A percentile compares a stretch with the other conserved stretches of the same genome.
Conservation (phyloP, 2,888 invertebrate species). For the Cheiracanthium punctorium region DNA sequence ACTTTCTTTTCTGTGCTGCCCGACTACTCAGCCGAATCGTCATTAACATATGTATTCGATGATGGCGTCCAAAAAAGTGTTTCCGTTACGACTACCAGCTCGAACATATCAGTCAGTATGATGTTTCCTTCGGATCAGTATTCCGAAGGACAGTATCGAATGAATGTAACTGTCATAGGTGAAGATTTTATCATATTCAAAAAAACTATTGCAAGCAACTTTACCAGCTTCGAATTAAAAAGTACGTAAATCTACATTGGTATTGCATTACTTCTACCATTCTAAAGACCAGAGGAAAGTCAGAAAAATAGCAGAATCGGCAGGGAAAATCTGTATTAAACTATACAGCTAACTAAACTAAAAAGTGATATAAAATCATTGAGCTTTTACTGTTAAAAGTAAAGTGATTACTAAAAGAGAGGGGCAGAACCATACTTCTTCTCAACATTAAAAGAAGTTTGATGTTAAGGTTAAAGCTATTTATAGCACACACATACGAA, state of each 20-base stretch:
- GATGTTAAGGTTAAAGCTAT: too few relatives aligned
- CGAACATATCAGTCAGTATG: constrained; percentile 17
- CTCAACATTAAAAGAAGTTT: too few relatives aligned
- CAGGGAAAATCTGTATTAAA: too few relatives aligned
- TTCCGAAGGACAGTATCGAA: constrained; percentile 8
- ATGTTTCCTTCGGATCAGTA: constrained; percentile 28
- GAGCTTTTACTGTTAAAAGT: too few relatives aligned
- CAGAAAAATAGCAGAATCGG: too few relatives aligned
- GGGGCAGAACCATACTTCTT: too few relatives aligned
- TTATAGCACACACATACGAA: too few relatives aligned
- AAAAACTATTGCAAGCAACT: constrained; percentile 12
- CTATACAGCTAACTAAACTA: too few relatives aligned
- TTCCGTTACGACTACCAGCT: background rate
- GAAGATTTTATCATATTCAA: constrained; percentile 6
- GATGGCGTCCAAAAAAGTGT: constrained; percentile 32
- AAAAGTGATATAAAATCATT: too few relatives aligned
- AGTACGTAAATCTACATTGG: constrained; percentile 35
- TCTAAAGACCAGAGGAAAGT: too few relatives aligned
- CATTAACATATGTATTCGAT: constrained; percentile 35
- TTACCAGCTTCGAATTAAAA: constrained; percentile 27
- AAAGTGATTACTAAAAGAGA: too few relatives aligned
- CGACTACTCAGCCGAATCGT: background rate
- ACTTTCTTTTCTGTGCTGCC: constrained; percentile 82
- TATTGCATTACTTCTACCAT: too few relatives aligned
- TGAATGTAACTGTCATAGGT: constrained; percentile 40